Evolutionary conservation across 1,140 invertebrate genomes (phyloP).

Genomic region (Euura lappo): DNA sequence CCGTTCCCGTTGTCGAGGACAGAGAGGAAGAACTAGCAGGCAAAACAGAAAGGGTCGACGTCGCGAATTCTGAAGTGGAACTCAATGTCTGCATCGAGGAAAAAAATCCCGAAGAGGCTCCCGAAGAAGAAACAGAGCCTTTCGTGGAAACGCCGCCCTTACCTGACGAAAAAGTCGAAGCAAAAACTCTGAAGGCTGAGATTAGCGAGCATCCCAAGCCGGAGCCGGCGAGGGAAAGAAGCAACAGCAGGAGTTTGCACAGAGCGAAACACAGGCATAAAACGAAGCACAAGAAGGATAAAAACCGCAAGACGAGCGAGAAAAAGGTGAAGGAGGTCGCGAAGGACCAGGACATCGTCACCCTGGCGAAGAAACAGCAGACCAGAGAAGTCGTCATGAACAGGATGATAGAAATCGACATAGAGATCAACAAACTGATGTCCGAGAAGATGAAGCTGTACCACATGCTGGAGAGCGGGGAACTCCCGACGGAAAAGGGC

Average conservation of each 20-base stretch:
- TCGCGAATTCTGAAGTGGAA: neutral
- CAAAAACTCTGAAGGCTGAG: too few species aligned
- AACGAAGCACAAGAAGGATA: conserved; percentile 18
- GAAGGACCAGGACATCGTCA: conserved; percentile 24
- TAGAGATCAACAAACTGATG: conserved; percentile 53
- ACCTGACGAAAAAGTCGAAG: too few species aligned
- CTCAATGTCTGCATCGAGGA: too few species aligned
- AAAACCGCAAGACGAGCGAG: conserved; percentile 2
- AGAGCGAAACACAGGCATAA: neutral
- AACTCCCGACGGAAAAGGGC: conserved; percentile 8
- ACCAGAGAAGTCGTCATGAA: conserved; percentile 39
- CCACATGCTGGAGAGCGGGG: conserved; percentile 39
- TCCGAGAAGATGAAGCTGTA: conserved; percentile 53
- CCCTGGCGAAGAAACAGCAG: conserved; percentile 15
- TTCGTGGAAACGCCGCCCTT: too few species aligned
- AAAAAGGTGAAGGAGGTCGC: conserved; percentile 23
- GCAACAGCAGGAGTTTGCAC: neutral
- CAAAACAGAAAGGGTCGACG: neutral
- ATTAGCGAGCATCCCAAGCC: too few species aligned
- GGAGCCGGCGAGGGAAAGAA: neutral
- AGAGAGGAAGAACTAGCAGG: neutral
- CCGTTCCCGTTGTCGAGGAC: neutral
- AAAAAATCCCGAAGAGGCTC: too few species aligned
- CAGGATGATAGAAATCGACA: conserved; percentile 55
- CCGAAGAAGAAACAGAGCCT: too few species aligned